Percentiles rank a stretch among this genome's conserved stretches.
Evolutionary conservation across 2,888 invertebrate genomes (phyloP).

Genomic region (Thelaira solivaga): DNA sequence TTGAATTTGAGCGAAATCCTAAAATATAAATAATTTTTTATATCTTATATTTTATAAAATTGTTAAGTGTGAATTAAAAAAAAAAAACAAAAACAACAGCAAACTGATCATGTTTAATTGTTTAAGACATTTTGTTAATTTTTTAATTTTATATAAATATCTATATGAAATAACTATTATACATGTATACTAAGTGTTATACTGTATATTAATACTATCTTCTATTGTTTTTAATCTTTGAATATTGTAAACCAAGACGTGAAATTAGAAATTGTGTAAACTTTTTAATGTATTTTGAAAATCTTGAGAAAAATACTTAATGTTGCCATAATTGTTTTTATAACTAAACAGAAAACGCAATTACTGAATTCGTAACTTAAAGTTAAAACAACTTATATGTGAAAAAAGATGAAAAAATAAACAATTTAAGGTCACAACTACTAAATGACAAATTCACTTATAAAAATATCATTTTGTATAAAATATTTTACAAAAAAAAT

Average conservation of each 20-base stretch:
- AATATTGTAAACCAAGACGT: slow-evolving; percentile 25
- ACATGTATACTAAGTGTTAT: slow-evolving; percentile 53
- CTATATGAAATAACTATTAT: slow-evolving; percentile 48
- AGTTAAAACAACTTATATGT: slow-evolving; percentile 6
- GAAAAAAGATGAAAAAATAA: background rate
- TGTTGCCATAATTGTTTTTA: slow-evolving; percentile 55
- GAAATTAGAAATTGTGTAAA: slow-evolving; percentile 37
- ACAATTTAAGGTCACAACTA: slow-evolving; percentile 19
- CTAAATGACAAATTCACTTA: background rate
- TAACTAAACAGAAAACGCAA: background rate
- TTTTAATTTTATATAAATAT: background rate
- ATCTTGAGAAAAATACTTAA: background rate
- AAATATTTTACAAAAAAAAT: background rate
- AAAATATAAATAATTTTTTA: too few relatives aligned
- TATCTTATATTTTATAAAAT: too few relatives aligned
- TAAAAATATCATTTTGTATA: background rate
- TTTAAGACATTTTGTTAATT: slow-evolving; percentile 41
- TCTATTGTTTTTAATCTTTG: background rate
- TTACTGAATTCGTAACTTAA: slow-evolving; percentile 27
- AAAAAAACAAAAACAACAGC: too few relatives aligned
- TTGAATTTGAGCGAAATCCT: slow-evolving; percentile 20
- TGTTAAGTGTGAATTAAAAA: slow-evolving; percentile 35
- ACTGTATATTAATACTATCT: slow-evolving; percentile 13
- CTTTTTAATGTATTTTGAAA: slow-evolving; percentile 26
- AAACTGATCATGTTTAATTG: slow-evolving; percentile 26